Base-by-base conservation (phyloP, 64 coral and sea anemone genomes). In the Astreopora myriophthalma region DNA sequence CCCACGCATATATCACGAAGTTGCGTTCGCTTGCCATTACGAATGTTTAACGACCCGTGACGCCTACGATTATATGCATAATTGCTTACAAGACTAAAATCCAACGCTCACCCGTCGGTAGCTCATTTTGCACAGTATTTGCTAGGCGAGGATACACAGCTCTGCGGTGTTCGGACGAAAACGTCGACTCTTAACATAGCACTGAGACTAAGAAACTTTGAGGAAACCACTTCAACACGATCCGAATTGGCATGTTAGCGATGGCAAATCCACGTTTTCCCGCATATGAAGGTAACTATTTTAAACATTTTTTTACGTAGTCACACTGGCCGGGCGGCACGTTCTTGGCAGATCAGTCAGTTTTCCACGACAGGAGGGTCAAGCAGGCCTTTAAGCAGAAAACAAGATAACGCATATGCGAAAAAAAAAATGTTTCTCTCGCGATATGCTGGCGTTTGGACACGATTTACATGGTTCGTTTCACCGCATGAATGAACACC, bases 211-310 rank as follows among this genome's bases (percentile, higher is more conserved):
- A 64, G 16, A 83, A 83, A 31, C 79, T 83, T 28, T 1, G 34
- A 66, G 51, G 24, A 40, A 33, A 74, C 35, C 8, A 23, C 19
- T 34, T 82, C 23, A 55, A 34, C 32, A 38, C 29, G 33, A 69
- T 31, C 26, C 58, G 44, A 55, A 67, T n/a, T 34, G 64, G 77
- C 33, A 91, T 73, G 75, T 83, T 85, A 86, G 36, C 80, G 48
- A 92, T 92, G 90, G 75, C 90, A 39, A 85, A 85, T 52, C 90
- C 90, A 74, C 90, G 90, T 85, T 92, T 92, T 44, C 90, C 90
- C 73, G 90, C 90, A 44, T 92, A 86, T 85, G 90, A 92, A 86
- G 90, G 90, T 92, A 92, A 85, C 58, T 64, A 76, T 74, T 71
- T 34, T 20, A 73, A 73, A 37, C 29, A 27, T 58, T 37, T 64